Evolutionary conservation across 2,888 invertebrate genomes (phyloP).

Genomic region (Synanthedon tipuliformis): DNA sequence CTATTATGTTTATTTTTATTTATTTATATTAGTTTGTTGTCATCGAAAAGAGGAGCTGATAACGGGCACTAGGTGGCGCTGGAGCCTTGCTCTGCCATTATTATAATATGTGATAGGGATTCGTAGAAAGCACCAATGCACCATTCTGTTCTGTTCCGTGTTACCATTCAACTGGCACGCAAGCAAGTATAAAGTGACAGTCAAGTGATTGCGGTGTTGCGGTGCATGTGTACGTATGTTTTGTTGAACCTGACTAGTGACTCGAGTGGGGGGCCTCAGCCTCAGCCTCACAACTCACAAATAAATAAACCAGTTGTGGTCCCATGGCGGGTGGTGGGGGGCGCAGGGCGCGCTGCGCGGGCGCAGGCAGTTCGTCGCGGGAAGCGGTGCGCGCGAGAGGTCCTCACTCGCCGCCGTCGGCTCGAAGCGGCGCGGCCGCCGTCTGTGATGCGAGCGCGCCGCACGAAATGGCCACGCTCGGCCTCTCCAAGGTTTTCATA

Average conservation of each 20-base stretch:
- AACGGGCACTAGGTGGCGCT: too few species aligned
- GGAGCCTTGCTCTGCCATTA: too few species aligned
- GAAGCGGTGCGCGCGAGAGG: slow-evolving; percentile 12
- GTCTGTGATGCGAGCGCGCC: slow-evolving; percentile 57
- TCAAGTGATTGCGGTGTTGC: not conserved
- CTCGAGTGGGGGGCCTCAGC: slow-evolving; percentile 1
- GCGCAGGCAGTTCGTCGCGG: slow-evolving; percentile 8
- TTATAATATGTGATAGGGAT: too few species aligned
- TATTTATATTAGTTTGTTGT: too few species aligned
- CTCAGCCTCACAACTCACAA: slow-evolving; percentile 37
- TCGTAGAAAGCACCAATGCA: too few species aligned
- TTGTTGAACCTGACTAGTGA: not conserved
- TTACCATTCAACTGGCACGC: too few species aligned
- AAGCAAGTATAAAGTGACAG: not conserved
- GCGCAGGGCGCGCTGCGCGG: slow-evolving; percentile 3
- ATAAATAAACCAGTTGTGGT: slow-evolving; percentile 58
- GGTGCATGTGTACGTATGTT: not conserved
- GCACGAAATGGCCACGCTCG: slow-evolving; percentile 90
- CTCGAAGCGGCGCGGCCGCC: slow-evolving; percentile 45
- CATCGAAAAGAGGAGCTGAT: too few species aligned
- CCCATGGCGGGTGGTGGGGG: slow-evolving; percentile 8
- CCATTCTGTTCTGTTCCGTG: too few species aligned
- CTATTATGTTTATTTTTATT: too few species aligned
- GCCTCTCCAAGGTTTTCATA: slow-evolving; percentile 96
- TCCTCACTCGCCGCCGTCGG: slow-evolving; percentile 37